Evolutionary conservation across 2,797 vertebrate genomes (phyloP).

Genomic region (Apogon talboti): DNA sequence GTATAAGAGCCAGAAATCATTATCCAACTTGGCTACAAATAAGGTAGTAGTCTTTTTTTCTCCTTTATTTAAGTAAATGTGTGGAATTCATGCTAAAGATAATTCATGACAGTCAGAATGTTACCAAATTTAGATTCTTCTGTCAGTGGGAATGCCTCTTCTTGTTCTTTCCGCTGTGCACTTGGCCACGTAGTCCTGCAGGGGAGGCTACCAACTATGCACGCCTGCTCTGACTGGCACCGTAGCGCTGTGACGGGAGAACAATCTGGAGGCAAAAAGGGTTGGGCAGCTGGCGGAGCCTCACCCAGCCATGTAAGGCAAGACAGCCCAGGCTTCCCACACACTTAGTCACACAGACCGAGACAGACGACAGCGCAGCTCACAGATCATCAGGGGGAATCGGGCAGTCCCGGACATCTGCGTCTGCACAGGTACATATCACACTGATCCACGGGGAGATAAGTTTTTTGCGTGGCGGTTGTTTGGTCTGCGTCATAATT

Average conservation of each 20-base stretch:
- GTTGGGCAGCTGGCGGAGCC: conserved; percentile 71
- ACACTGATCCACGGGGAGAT: not conserved
- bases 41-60: too few relatives aligned
- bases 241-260: conserved; percentile 27
- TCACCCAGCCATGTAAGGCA: conserved; percentile 74
- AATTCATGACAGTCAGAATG: not conserved
- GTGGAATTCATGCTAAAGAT: not conserved
- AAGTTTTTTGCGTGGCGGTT: not conserved
- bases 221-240: conserved; percentile 15
- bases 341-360: conserved; percentile 49
- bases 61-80: too few relatives aligned
- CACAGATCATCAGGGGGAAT: conserved; percentile 39
- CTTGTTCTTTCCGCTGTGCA: conserved; percentile 34
- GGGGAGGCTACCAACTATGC: conserved; percentile 47
- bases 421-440: conserved; percentile 63
- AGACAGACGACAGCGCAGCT: conserved; percentile 54
- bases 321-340: conserved; percentile 58
- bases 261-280: conserved; percentile 51
- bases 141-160: conserved; percentile 26
- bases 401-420: conserved; percentile 25
- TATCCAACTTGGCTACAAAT: too few relatives aligned
- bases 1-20: too few relatives aligned
- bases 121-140: conserved; percentile 13
- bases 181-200: conserved; percentile 50
- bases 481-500: conserved; percentile 17